Evolutionary conservation across 2,888 invertebrate species (phyloP).

Genomic region (Cephus pygmeus): DNA sequence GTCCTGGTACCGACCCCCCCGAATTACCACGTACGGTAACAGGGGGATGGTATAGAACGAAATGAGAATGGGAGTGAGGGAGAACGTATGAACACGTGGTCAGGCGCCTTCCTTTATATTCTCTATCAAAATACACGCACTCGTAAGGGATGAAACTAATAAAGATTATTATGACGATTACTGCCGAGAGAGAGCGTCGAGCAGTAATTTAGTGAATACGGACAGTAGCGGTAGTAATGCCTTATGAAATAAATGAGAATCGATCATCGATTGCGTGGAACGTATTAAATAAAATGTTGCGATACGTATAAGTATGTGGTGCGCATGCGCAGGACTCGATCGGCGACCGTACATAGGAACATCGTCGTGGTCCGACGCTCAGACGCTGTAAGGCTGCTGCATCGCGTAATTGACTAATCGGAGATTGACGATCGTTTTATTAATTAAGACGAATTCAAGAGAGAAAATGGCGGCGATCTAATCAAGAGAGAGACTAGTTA

Average conservation of each 20-base stretch:
- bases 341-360: not conserved
- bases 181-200: not conserved
- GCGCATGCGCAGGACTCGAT: not conserved
- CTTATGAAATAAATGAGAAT: not conserved
- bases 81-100: not conserved
- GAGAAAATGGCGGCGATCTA: not conserved
- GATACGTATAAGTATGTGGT: not conserved
- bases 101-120: not conserved
- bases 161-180: not conserved
- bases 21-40: not conserved
- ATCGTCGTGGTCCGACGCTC: not conserved
- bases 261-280: not conserved
- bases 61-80: not conserved
- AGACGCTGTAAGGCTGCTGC: not conserved
- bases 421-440: not conserved
- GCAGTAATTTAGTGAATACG: not conserved
- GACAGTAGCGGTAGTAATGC: not conserved
- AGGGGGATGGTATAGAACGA: not conserved
- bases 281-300: not conserved
- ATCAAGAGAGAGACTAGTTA: not conserved
- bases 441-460: not conserved
- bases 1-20: not conserved
- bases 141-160: not conserved
- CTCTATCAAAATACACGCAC: not conserved
- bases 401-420: not conserved